Base-by-base conservation (phyloP, 2,797 vertebrate genomes). In the Cetoscarus ocellatus region DNA sequence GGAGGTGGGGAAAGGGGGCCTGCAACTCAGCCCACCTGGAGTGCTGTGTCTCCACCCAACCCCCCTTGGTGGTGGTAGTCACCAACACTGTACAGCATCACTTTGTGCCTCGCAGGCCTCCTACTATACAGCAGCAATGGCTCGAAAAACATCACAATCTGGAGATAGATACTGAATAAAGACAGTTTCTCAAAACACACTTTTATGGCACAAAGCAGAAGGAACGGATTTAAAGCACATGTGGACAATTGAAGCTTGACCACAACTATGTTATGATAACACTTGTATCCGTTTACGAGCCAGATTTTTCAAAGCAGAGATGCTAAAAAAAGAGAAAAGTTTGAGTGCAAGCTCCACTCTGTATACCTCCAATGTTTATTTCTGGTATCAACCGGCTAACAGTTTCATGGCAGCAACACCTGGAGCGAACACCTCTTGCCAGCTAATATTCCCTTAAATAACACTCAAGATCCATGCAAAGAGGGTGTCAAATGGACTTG, bases 21-120 rank as follows among this genome's bases (percentile, higher is more conserved):
- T 82, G 70, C 74, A 87, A 70, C 78, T 75, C 36, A 38, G 85
- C 82, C 84, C 86, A 92, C 89, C 90, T 92, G 84, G 81, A 90
- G 87, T 79, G 79, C 63, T 62, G 58, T 19, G 81, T 78, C 84
- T 90, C 86, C 82, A 88, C 86, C 80, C 81, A 77, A 27, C 61
- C 75, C 73, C 86, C 86, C 80, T 80, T 76, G 27, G 27, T 77
- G 82, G 80, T 87, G 76, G 75, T 75, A 76, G 83, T 73, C 72
- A 61, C 70, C 70, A 75, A 77, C 63, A 63, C 65, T 73, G 75
- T 58, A 48, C 77, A 77, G 64, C 73, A 60, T 18, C 75, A 60
- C 48, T 52, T 73, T 62, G 18, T 73, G 80, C 83, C 82, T 75
- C 36, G 40, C 59, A 85, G 87, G 75, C 67, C 67, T 73, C 50